Percentiles rank a stretch among this genome's conserved stretches.
Evolutionary conservation across 1,140 invertebrate genomes (phyloP).

Genomic region (Brevipalpus yothersi): DNA sequence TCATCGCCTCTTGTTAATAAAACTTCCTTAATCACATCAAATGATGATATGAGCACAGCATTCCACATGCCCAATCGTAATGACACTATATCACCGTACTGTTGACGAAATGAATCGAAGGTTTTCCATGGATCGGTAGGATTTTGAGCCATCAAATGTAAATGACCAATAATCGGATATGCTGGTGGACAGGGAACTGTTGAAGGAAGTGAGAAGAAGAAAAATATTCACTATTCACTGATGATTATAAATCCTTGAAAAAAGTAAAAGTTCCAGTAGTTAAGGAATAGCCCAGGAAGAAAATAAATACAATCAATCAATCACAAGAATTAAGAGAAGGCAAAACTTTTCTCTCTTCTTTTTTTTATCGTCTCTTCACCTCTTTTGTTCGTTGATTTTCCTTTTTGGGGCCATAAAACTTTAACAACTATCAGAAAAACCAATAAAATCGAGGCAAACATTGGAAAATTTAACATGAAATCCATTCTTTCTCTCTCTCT

Average conservation of each 20-base stretch:
- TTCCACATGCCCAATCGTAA: constrained; percentile 38
- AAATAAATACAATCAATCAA: no score
- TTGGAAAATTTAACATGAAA: background rate
- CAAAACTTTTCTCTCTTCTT: no score
- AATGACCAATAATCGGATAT: constrained; percentile 9
- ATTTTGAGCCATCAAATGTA: constrained; percentile 7
- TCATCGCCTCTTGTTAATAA: constrained; percentile 48
- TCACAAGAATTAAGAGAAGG: no score
- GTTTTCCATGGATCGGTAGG: constrained; percentile 35
- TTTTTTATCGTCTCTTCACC: no score
- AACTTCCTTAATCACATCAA: constrained; percentile 44
- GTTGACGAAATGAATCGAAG: constrained; percentile 36
- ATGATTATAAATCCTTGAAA: no score
- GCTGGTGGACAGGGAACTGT: constrained; percentile 24
- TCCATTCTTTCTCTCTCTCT: background rate
- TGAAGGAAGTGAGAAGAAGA: background rate
- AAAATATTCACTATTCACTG: background rate
- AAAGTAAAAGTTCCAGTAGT: no score
- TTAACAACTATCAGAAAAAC: background rate
- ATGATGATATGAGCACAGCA: constrained; percentile 49
- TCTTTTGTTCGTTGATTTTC: background rate
- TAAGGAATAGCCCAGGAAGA: no score
- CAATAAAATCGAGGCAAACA: background rate
- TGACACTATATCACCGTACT: constrained; percentile 47
- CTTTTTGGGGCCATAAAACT: background rate